Conservation (phyloP, 2,797 vertebrate genomes). For the Muscicapa comitata region DNA sequence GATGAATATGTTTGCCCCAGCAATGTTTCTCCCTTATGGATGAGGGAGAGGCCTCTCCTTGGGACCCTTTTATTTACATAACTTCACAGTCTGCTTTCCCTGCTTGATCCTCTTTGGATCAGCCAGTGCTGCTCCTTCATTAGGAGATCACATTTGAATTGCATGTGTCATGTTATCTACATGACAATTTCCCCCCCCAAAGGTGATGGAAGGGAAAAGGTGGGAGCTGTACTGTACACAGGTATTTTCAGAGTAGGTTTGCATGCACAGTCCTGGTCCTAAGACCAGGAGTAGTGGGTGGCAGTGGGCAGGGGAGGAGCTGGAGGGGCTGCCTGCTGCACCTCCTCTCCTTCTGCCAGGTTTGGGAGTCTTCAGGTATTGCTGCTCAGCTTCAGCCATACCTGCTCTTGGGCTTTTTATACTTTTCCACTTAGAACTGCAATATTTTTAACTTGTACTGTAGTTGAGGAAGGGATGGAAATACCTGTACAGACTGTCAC, state of each 20-base stretch:
- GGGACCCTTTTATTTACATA: neutral
- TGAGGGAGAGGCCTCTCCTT: neutral
- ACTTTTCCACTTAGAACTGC: neutral
- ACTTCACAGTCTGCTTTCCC: neutral
- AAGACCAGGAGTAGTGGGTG: neutral
- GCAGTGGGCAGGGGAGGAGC: neutral
- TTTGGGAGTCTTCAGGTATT: neutral
- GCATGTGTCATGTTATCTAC: fast-evolving
- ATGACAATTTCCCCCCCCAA: fast-evolving
- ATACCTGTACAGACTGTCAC: neutral
- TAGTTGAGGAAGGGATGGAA: neutral
- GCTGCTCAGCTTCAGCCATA: neutral
- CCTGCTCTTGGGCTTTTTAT: too few relatives aligned
- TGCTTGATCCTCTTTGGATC: neutral
- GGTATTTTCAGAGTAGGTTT: neutral
- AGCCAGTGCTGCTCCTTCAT: neutral
- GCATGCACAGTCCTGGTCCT: fast-evolving
- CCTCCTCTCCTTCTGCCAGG: neutral
- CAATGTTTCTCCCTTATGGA: neutral
- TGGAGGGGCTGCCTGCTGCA: neutral
- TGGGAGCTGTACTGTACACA: neutral
- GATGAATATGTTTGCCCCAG: neutral
- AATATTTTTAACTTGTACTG: neutral
- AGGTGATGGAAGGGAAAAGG: neutral
- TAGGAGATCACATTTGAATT: neutral